These are phyloP conservation scores for Cryptus armator DNA, from an alignment of 2,888 invertebrate species.

Conservation along the genomic window DNA sequence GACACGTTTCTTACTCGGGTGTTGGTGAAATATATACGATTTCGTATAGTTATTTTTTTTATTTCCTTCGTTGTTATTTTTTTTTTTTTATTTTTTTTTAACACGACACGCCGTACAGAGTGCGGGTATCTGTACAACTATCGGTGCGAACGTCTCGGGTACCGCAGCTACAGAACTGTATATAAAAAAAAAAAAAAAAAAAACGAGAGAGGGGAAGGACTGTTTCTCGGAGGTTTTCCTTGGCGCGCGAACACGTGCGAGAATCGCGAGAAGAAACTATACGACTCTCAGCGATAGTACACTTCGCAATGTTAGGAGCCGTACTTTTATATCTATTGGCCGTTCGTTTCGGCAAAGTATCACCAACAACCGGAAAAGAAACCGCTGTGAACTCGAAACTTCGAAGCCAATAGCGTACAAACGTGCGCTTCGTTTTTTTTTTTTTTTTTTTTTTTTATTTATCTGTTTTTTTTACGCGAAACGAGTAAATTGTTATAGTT, in stretches of 20 bases:
- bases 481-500: too few species aligned
- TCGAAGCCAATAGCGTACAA: neutral
- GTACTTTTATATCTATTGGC: slow-evolving; percentile 56
- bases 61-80: slow-evolving; percentile 4
- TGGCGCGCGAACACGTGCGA: slow-evolving; percentile 48
- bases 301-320: slow-evolving; percentile 23
- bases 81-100: slow-evolving; percentile 29
- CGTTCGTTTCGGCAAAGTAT: slow-evolving; percentile 53
- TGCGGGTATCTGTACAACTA: slow-evolving; percentile 39
- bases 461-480: neutral
- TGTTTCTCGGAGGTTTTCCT: slow-evolving; percentile 46
- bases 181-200: slow-evolving; percentile 7
- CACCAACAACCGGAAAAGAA: slow-evolving; percentile 18
- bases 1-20: slow-evolving; percentile 64
- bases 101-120: slow-evolving; percentile 26
- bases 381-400: slow-evolving; percentile 27
- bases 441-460: neutral
- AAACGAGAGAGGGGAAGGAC: neutral
- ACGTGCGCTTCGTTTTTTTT: slow-evolving; percentile 10
- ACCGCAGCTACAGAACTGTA: neutral
- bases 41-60: slow-evolving; percentile 21
- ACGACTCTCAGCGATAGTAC: neutral
- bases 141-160: slow-evolving; percentile 30
- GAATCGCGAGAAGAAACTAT: slow-evolving; percentile 38
- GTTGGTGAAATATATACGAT: slow-evolving; percentile 42